A percentile compares a stretch with the other conserved stretches of the same genome.
These are phyloP conservation scores for Deilephila porcellus DNA, from an alignment of 2,888 invertebrate species.

Conservation along the genomic window DNA sequence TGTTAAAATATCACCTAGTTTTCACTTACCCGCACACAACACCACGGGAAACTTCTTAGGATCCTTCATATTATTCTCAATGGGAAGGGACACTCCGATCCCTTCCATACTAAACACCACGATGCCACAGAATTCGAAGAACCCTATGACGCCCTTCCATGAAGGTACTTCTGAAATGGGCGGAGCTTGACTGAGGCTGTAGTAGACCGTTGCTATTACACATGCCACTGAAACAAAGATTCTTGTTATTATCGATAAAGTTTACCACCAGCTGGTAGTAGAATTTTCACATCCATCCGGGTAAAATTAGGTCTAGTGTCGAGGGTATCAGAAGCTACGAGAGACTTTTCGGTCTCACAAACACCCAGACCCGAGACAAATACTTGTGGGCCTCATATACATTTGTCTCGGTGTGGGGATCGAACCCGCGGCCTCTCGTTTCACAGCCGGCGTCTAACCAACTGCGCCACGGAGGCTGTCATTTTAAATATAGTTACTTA, in stretches of 20 bases:
- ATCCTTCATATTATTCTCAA: conserved; percentile 77
- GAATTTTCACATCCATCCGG: too few species aligned
- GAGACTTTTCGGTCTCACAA: too few species aligned
- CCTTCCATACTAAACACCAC: conserved; percentile 86
- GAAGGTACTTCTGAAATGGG: conserved; percentile 59
- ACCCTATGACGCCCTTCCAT: conserved; percentile 66
- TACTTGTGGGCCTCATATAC: too few species aligned
- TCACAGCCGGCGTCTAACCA: too few species aligned
- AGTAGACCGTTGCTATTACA: conserved; percentile 71
- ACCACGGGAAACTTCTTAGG: conserved; percentile 67
- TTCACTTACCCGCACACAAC: conserved; percentile 63
- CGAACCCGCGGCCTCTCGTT: too few species aligned
- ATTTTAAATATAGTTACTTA: conserved; percentile 43
- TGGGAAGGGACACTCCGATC: conserved; percentile 73
- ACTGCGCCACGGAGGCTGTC: too few species aligned
- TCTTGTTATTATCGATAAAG: not conserved
- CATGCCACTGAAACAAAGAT: conserved; percentile 64
- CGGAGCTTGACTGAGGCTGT: conserved; percentile 60
- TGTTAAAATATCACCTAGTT: too few species aligned
- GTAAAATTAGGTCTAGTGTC: too few species aligned
- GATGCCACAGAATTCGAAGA: conserved; percentile 84
- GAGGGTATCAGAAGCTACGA: too few species aligned
- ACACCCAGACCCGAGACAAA: too few species aligned
- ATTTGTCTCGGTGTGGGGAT: too few species aligned
- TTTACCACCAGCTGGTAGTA: too few species aligned